Base-by-base conservation (phyloP, 2,797 vertebrate species). In the Hyperoplus immaculatus region DNA sequence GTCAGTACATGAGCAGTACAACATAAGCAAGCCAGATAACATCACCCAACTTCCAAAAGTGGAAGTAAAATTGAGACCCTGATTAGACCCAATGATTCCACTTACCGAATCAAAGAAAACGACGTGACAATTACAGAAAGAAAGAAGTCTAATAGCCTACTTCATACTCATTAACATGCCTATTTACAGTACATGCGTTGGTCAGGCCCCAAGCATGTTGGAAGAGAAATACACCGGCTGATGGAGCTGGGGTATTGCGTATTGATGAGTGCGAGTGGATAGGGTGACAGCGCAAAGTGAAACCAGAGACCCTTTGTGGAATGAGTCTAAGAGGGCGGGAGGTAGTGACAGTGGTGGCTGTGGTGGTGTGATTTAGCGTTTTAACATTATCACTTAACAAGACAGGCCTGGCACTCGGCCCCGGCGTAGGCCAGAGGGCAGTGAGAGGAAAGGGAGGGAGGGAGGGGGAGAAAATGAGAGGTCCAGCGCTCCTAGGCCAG, bases 341-440 rank as follows among this genome's bases (percentile, higher is more conserved):
- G 69, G 70, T 10, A 56, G 75, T 58, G 63, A 73, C 72, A 50
- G 78, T 51, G 83, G 84, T 41, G 76, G 85, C 78, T 72, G 42
- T 55, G 49, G 53, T 77, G 86, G 90, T 91, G 90, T 88, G 92
- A 86, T 92, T 86, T 92, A 88, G 88, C 85, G 81, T 88, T 89
- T 93, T 75, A 88, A 81, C 77, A 81, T 85, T 82, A 91, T 86
- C 86, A 87, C 80, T 83, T 87, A 84, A 92, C 83, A 88, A 85
- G 90, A 87, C 83, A 53, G 77, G 72, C 54, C 78, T 87, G 84
- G 85, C 85, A 72, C 72, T 51, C 3, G 0, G 77, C 75, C 69
- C 56, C 54, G 1, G 57, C 1, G 47, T 42, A 8, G 72, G 79
- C n/a, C 68, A 1, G 29, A 75, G 65, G 51, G 59, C 74, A 66